Evolutionary conservation across 2,113 vertebrate species (phyloP).

Genomic region (Microtus pennsylvanicus): DNA sequence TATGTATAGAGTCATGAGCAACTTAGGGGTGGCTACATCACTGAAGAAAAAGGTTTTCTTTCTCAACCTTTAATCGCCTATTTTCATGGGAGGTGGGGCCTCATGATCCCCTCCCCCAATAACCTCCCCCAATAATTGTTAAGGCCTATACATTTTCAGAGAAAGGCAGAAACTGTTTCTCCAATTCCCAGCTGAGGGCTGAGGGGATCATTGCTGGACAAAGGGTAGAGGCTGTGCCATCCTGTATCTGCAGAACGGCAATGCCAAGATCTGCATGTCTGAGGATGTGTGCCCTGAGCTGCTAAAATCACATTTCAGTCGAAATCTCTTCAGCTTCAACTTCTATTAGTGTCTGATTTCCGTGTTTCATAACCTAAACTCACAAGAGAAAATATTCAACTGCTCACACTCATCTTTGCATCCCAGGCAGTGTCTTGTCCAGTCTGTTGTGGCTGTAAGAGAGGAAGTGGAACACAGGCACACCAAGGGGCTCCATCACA

Average conservation of each 20-base stretch:
- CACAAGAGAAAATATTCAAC: constrained; percentile 21
- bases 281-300: not conserved
- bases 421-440: not conserved
- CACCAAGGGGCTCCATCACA: not conserved
- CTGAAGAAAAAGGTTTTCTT: not conserved
- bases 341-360: not conserved
- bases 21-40: not conserved
- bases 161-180: not conserved
- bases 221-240: not conserved
- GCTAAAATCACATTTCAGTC: constrained; percentile 13
- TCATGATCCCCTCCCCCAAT: not conserved
- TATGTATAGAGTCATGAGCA: not conserved
- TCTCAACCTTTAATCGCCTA: not conserved
- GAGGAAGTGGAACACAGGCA: not conserved
- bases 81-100: not conserved
- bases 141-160: not conserved
- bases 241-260: not conserved
- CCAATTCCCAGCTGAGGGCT: not conserved
- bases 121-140: not conserved
- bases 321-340: not conserved
- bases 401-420: not conserved
- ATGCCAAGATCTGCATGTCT: not conserved
- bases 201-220: not conserved
- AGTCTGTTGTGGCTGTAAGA: not conserved
- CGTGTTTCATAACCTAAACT: not conserved